Percentiles rank a stretch among this genome's conserved stretches.
Conservation (phyloP, 2,888 invertebrate genomes). For the Thymelicus sylvestris region DNA sequence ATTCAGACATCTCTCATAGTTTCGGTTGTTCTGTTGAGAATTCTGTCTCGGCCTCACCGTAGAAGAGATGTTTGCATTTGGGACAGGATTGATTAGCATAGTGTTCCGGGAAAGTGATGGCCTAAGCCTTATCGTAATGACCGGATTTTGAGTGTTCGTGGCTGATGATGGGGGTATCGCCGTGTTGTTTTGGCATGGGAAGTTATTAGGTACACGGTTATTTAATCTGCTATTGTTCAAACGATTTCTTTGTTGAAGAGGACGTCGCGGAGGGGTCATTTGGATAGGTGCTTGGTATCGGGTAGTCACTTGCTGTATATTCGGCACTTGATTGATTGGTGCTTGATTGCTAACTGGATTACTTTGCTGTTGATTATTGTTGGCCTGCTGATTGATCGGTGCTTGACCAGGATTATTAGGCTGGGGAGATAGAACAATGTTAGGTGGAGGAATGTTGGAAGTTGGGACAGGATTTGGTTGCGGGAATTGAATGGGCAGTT, state of each 20-base stretch:
- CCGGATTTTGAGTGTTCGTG: conserved; percentile 40
- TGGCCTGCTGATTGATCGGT: conserved; percentile 2
- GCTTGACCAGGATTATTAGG: conserved; percentile 13
- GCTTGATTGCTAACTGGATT: conserved; percentile 6
- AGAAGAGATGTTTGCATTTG: conserved; percentile 55
- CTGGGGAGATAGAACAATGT: background rate
- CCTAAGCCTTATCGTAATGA: conserved; percentile 65
- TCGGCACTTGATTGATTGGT: conserved; percentile 1
- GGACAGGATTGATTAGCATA: conserved; percentile 57
- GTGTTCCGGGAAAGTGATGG: conserved; percentile 71
- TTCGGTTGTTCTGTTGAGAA: conserved; percentile 43
- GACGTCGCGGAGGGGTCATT: conserved; percentile 15
- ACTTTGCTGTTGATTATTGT: background rate
- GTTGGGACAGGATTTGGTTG: conserved; percentile 19
- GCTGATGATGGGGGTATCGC: conserved; percentile 21
- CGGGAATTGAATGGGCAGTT: conserved; percentile 20
- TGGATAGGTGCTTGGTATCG: conserved; percentile 9
- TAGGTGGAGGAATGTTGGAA: background rate
- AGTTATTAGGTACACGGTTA: conserved; percentile 14
- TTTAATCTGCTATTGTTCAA: conserved; percentile 5
- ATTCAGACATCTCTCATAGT: conserved; percentile 67
- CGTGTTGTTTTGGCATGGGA: conserved; percentile 24
- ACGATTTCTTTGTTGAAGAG: conserved; percentile 19
- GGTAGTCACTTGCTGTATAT: conserved; percentile 10
- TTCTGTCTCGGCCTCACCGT: conserved; percentile 56